Evolutionary conservation across 2,797 vertebrate species (phyloP).

Genomic region (Spatula clypeata): DNA sequence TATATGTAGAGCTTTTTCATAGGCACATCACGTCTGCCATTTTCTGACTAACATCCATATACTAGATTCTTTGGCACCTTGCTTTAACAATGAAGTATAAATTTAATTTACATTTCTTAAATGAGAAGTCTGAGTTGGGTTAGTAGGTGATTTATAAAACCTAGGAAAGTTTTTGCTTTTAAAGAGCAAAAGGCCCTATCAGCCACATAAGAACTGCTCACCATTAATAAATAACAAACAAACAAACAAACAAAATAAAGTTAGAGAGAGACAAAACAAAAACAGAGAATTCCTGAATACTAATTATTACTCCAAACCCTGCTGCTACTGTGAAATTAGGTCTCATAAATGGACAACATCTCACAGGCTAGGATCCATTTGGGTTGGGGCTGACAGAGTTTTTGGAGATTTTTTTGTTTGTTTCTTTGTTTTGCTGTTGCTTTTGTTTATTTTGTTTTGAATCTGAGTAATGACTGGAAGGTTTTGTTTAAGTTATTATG

Average conservation of each 20-base stretch:
- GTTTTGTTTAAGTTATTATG: neutral
- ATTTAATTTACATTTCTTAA: neutral
- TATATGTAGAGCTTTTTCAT: neutral
- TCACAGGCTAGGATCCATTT: neutral
- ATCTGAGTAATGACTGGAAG: neutral
- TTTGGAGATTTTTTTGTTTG: neutral
- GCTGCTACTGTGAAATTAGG: neutral
- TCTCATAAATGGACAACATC: neutral
- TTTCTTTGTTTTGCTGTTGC: neutral
- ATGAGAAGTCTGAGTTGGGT: neutral
- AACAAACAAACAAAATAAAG: neutral
- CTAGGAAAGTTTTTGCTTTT: too few relatives aligned
- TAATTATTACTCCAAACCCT: neutral
- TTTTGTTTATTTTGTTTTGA: too few relatives aligned
- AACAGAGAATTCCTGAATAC: neutral
- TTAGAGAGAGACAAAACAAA: neutral
- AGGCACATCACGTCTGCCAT: neutral
- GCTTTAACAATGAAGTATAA: neutral
- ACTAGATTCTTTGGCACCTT: neutral
- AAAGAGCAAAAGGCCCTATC: neutral
- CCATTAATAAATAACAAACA: neutral
- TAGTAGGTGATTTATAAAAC: neutral
- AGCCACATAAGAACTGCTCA: fast-evolving
- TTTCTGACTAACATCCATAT: neutral
- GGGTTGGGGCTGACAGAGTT: neutral